Conservation (phyloP, 2,888 invertebrate genomes). For the Lamellibrachia columna region DNA sequence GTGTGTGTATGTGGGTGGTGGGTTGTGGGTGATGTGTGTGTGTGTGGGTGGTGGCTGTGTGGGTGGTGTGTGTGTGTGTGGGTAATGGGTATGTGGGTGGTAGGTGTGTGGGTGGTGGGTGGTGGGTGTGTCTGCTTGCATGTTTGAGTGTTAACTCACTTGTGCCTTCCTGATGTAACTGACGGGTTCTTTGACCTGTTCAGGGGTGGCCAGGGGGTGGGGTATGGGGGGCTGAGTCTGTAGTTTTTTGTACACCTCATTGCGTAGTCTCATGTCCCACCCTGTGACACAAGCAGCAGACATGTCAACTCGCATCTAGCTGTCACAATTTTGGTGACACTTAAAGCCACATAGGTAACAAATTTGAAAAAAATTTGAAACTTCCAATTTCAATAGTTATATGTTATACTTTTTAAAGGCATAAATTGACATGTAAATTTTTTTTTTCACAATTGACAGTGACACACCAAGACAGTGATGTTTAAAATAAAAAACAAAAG, state of each 20-base stretch:
- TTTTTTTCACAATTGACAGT: no score
- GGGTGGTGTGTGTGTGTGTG: background rate
- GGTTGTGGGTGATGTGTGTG: background rate
- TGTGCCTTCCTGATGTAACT: slow-evolving; percentile 37
- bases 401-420: no score
- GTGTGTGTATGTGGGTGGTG: background rate
- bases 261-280: slow-evolving; percentile 58
- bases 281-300: slow-evolving; percentile 42
- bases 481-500: no score
- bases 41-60: background rate
- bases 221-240: slow-evolving; percentile 49
- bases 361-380: background rate
- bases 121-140: background rate
- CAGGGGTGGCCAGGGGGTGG: slow-evolving; percentile 32
- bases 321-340: background rate
- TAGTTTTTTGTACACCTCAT: slow-evolving; percentile 58
- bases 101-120: background rate
- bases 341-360: background rate
- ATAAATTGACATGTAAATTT: no score
- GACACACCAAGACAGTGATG: no score
- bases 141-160: slow-evolving; percentile 7
- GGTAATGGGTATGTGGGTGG: background rate
- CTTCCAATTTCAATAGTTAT: no score
- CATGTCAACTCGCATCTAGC: background rate
- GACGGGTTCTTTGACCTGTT: slow-evolving; percentile 35